A percentile compares a stretch with the other conserved stretches of the same genome.
These are phyloP conservation scores for Thecophora atra DNA, from an alignment of 2,888 invertebrate genomes.

Conservation along the genomic window DNA sequence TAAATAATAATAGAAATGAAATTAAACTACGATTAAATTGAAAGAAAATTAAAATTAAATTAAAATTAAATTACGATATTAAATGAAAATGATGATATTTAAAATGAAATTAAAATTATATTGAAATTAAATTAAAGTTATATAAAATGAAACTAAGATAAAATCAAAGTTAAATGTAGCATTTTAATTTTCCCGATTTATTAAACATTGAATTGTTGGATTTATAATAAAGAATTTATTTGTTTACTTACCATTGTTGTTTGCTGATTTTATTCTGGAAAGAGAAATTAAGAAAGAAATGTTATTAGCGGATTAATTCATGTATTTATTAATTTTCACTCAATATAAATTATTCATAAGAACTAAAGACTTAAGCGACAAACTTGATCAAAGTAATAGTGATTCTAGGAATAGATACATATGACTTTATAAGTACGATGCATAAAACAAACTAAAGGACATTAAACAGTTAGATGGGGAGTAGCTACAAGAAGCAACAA, in stretches of 20 bases:
- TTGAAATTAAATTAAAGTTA: too few species aligned
- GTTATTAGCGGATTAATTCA: constrained; percentile 7
- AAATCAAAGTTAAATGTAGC: too few species aligned
- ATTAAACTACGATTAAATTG: too few species aligned
- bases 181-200: too few species aligned
- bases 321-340: constrained; percentile 19
- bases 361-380: constrained; percentile 20
- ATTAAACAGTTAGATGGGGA: not conserved
- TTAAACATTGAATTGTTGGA: too few species aligned
- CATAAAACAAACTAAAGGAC: not conserved
- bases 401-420: not conserved
- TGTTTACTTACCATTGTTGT: constrained; percentile 65
- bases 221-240: not conserved
- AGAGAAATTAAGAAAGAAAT: constrained; percentile 45
- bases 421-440: not conserved
- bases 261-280: constrained; percentile 67
- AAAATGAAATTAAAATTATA: too few species aligned
- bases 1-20: too few species aligned
- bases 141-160: too few species aligned
- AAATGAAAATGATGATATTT: too few species aligned
- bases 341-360: too few species aligned
- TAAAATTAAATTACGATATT: too few species aligned
- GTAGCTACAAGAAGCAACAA: not conserved
- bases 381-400: constrained; percentile 4
- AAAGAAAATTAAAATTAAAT: too few species aligned